phyloP scores from a whole-genome alignment of 1,140 invertebrate genomes.

The Piezodorus guildinii region DNA sequence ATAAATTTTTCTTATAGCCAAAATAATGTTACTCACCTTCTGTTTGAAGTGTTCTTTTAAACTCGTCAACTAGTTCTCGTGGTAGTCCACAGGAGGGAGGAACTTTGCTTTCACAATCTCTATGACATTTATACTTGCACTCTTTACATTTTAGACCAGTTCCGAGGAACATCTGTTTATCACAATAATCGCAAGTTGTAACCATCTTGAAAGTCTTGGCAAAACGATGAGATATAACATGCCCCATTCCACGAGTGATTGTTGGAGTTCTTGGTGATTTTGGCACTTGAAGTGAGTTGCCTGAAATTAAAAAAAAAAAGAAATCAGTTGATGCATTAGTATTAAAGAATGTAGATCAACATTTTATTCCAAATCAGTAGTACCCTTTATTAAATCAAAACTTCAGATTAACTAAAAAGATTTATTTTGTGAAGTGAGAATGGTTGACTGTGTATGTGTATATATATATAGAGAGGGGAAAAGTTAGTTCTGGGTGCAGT shows the following conservation, averaged over 20 bases:
- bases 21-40: slow-evolving; percentile 41
- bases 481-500: too few species aligned
- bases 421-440: too few species aligned
- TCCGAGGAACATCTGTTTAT: slow-evolving; percentile 79
- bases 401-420: too few species aligned
- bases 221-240: slow-evolving; percentile 84
- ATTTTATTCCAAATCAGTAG: too few species aligned
- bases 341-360: background rate
- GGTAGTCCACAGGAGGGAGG: slow-evolving; percentile 84
- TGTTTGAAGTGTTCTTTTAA: slow-evolving; percentile 52
- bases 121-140: slow-evolving; percentile 90
- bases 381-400: too few species aligned
- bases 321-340: background rate
- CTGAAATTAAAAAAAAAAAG: slow-evolving; percentile 29
- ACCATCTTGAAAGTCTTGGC: slow-evolving; percentile 78
- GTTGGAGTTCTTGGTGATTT: slow-evolving; percentile 63
- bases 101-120: slow-evolving; percentile 81
- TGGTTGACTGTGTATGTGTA: too few species aligned
- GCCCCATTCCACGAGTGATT: slow-evolving; percentile 64
- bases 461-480: too few species aligned
- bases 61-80: slow-evolving; percentile 66
- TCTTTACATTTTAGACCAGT: slow-evolving; percentile 75
- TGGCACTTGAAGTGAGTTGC: slow-evolving; percentile 47
- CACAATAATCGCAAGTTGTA: slow-evolving; percentile 80
- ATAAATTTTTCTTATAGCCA: background rate